Evolutionary conservation across 2,113 vertebrate genomes (phyloP).

Genomic region (Mastomys natalensis): DNA sequence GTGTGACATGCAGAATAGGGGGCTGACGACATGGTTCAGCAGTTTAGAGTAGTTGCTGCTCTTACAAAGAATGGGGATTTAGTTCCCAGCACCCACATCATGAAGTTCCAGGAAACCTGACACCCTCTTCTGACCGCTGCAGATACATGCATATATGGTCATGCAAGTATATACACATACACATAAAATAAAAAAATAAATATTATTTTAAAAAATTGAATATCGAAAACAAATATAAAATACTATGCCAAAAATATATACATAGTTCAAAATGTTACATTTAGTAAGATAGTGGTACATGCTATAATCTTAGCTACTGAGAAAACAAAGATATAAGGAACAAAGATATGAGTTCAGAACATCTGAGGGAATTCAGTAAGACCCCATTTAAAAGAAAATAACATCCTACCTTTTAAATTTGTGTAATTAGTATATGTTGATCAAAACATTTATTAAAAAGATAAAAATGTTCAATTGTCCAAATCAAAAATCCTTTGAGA

Average conservation of each 20-base stretch:
- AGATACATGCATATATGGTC: not conserved
- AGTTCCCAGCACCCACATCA: not conserved
- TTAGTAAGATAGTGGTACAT: too few species aligned
- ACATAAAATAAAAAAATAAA: not conserved
- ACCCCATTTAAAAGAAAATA: not conserved
- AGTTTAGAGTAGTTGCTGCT: not conserved
- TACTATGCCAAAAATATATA: not conserved
- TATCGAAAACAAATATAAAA: conserved; percentile 20
- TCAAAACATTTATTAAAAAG: not conserved
- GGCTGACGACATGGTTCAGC: not conserved
- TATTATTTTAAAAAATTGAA: not conserved
- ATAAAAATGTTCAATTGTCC: not conserved
- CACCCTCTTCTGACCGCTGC: not conserved
- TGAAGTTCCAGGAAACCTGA: not conserved
- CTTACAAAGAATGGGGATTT: not conserved
- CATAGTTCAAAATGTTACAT: not conserved
- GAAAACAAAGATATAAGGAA: not conserved
- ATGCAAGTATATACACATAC: not conserved
- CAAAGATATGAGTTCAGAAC: not conserved
- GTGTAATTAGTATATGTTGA: not conserved
- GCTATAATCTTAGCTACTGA: not conserved
- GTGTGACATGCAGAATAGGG: not conserved
- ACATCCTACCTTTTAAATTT: not conserved
- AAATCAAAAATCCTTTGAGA: not conserved
- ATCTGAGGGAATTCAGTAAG: not conserved